A percentile compares a stretch with the other conserved stretches of the same genome.
These are phyloP conservation scores for Macquaria ambigua DNA, from an alignment of 2,113 vertebrate species.

Conservation along the genomic window DNA sequence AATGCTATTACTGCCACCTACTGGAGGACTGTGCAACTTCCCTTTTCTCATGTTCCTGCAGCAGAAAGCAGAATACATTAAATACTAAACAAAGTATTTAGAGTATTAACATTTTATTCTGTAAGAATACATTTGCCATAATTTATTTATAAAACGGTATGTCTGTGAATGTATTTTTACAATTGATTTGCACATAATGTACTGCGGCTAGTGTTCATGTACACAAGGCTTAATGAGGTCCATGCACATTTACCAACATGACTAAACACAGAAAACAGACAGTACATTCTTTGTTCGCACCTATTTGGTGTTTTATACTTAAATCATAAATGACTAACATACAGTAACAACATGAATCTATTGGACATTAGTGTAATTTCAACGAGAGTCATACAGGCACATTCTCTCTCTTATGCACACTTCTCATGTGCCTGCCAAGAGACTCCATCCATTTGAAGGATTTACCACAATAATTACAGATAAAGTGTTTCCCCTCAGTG, in stretches of 20 bases:
- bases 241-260: constrained; percentile 37
- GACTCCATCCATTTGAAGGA: constrained; percentile 82
- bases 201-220: neutral
- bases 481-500: constrained; percentile 76
- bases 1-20: constrained; percentile 67
- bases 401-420: constrained; percentile 69
- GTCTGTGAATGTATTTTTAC: neutral
- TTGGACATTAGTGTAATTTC: neutral
- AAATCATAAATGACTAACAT: neutral
- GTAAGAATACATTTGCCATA: neutral
- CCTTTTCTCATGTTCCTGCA: neutral
- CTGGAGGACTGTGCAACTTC: constrained; percentile 25
- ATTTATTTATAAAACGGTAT: neutral
- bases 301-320: neutral
- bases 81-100: neutral
- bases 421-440: constrained; percentile 72
- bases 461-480: constrained; percentile 73
- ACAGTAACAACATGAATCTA: neutral
- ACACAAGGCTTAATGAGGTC: constrained; percentile 19
- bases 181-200: neutral
- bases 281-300: constrained; percentile 24
- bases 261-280: constrained; percentile 13
- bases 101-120: constrained; percentile 48
- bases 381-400: constrained; percentile 41
- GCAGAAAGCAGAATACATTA: constrained; percentile 4